A percentile compares a stretch with the other conserved stretches of the same genome.
These are phyloP conservation scores for Sphinx pinastri DNA, from an alignment of 2,888 invertebrate species.

Conservation along the genomic window DNA sequence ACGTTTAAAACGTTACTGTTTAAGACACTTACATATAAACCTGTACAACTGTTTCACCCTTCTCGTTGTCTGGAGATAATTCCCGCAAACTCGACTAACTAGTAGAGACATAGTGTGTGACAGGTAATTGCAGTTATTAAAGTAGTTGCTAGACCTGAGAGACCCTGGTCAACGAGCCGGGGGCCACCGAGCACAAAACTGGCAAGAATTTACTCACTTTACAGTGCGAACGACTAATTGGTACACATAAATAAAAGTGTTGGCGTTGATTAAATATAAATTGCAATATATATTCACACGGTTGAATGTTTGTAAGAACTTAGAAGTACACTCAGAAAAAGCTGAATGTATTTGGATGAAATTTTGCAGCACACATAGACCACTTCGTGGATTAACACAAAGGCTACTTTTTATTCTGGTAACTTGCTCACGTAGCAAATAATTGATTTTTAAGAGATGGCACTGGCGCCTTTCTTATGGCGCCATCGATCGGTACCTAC, in stretches of 20 bases:
- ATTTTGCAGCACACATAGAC: too few relatives aligned
- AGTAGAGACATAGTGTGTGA: constrained; percentile 54
- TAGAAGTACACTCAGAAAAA: too few relatives aligned
- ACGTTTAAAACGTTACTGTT: too few relatives aligned
- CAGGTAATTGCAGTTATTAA: constrained; percentile 77
- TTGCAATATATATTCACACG: neutral
- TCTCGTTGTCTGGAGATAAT: neutral
- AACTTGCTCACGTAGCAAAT: too few relatives aligned
- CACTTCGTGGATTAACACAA: too few relatives aligned
- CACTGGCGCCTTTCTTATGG: too few relatives aligned
- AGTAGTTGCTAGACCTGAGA: constrained; percentile 59
- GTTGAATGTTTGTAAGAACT: neutral
- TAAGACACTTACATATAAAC: neutral
- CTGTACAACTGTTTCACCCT: neutral
- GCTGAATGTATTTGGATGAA: too few relatives aligned
- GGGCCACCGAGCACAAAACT: constrained; percentile 55
- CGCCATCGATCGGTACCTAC: too few relatives aligned
- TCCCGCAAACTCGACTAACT: neutral
- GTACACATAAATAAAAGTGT: constrained; percentile 47
- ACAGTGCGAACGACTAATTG: constrained; percentile 38
- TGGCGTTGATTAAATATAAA: neutral
- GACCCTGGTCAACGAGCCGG: constrained; percentile 61
- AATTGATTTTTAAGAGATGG: too few relatives aligned
- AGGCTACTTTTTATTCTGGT: too few relatives aligned
- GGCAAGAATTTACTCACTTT: constrained; percentile 51